Evolutionary conservation across 1,140 invertebrate species (phyloP).

Genomic region (Lucilia sericata): DNA sequence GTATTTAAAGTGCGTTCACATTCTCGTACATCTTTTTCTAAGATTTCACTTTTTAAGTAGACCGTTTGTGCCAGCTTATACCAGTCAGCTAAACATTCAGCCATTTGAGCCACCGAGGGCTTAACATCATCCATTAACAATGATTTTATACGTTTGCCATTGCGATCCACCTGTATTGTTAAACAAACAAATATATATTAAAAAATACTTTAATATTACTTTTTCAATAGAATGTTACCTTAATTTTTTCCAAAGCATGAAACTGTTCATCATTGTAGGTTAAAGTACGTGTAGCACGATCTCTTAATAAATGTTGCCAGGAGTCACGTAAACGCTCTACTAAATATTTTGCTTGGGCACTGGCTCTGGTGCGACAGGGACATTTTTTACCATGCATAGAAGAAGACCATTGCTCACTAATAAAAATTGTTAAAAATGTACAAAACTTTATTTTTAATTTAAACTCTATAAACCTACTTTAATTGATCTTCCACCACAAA

Average conservation of each 20-base stretch:
- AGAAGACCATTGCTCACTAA: constrained; percentile 77
- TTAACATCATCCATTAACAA: constrained; percentile 76
- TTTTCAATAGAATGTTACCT: constrained; percentile 66
- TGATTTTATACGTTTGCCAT: constrained; percentile 75
- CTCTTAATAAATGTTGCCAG: constrained; percentile 90
- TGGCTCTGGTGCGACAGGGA: constrained; percentile 75
- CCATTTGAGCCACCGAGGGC: constrained; percentile 75
- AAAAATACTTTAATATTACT: not conserved
- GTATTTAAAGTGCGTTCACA: constrained; percentile 68
- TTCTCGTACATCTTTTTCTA: constrained; percentile 76
- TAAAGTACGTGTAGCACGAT: constrained; percentile 84
- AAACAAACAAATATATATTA: not conserved
- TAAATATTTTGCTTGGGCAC: constrained; percentile 79
- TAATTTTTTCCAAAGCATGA: constrained; percentile 87
- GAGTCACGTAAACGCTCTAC: constrained; percentile 86
- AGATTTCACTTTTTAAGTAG: constrained; percentile 77
- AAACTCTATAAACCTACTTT: constrained; percentile 51
- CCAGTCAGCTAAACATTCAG: constrained; percentile 83
- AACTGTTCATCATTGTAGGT: constrained; percentile 96
- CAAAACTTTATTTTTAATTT: no score
- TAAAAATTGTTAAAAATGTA: not conserved
- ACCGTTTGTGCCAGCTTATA: constrained; percentile 85
- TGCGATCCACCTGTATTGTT: constrained; percentile 69
- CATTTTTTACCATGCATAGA: constrained; percentile 77
- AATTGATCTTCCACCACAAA: constrained; percentile 63